These are phyloP conservation scores for Rhadina sibilatrix DNA, from an alignment of 2,113 vertebrate genomes.

Conservation along the genomic window DNA sequence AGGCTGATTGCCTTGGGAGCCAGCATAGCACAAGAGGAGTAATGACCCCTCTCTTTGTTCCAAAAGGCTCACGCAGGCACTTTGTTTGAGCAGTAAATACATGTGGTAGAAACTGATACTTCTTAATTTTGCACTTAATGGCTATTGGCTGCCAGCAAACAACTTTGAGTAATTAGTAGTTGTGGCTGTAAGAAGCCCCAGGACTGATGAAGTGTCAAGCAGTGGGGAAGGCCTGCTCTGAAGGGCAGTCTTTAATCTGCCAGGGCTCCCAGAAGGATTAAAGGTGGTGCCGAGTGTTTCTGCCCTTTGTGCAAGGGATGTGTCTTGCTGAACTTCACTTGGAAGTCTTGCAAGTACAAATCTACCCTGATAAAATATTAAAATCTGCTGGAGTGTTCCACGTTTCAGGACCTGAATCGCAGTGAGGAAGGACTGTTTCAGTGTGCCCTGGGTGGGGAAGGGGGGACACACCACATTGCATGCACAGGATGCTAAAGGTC, in stretches of 20 bases:
- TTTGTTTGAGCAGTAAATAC: constrained; percentile 25
- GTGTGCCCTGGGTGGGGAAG: background rate
- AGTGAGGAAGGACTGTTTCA: background rate
- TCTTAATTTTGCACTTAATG: constrained; percentile 12
- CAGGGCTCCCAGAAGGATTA: background rate
- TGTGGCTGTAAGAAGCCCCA: background rate
- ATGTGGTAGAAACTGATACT: background rate
- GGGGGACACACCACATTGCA: background rate
- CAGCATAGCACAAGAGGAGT: background rate
- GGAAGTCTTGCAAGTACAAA: background rate
- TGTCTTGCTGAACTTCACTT: background rate
- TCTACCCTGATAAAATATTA: background rate
- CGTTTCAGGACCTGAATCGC: background rate
- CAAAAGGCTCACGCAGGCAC: background rate
- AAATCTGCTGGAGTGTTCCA: background rate
- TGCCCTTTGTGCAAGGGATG: background rate
- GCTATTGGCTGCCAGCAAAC: constrained; percentile 21
- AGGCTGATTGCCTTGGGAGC: constrained; percentile 32
- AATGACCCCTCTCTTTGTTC: constrained; percentile 30
- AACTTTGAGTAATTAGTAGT: background rate
- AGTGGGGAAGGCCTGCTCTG: background rate
- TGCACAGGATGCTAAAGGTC: background rate
- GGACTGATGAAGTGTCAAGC: background rate
- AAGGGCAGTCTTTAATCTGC: constrained; percentile 10
- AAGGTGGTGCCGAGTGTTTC: background rate